These are phyloP conservation scores for Quadriops clusia DNA, from an alignment of 2,888 invertebrate genomes.

Conservation along the genomic window DNA sequence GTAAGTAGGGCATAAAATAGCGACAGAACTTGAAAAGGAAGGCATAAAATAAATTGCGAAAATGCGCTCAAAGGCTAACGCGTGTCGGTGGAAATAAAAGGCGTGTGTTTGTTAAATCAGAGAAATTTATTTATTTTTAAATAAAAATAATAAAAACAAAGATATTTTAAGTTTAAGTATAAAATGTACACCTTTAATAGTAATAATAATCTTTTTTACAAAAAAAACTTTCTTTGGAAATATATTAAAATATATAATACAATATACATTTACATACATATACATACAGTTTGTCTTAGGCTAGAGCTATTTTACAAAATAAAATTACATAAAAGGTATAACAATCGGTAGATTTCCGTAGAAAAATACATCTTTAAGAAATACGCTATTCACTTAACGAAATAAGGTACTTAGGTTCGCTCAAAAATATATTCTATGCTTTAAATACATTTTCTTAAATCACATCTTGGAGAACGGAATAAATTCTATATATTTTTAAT, in stretches of 20 bases:
- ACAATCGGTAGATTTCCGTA: slow-evolving; percentile 32
- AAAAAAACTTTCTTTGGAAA: slow-evolving; percentile 14
- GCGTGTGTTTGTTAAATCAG: slow-evolving; percentile 2
- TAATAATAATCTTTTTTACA: slow-evolving; percentile 16
- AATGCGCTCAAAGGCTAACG: slow-evolving; percentile 11
- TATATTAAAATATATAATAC: slow-evolving; percentile 26
- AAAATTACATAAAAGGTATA: slow-evolving; percentile 32
- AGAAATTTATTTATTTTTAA: slow-evolving; percentile 32
- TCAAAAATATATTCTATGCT: slow-evolving; percentile 22
- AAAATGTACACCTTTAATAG: slow-evolving; percentile 32
- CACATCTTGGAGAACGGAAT: slow-evolving; percentile 38
- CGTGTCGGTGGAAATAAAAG: too few species aligned
- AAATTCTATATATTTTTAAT: slow-evolving; percentile 33
- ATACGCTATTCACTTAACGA: slow-evolving; percentile 7
- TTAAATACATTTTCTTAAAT: slow-evolving; percentile 27
- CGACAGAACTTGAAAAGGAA: too few species aligned
- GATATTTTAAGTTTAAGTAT: slow-evolving; percentile 30
- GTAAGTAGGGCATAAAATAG: too few species aligned
- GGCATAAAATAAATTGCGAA: slow-evolving; percentile 3
- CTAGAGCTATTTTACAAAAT: slow-evolving; percentile 29
- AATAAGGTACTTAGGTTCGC: slow-evolving; percentile 27
- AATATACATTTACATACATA: slow-evolving; percentile 32
- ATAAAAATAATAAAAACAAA: slow-evolving; percentile 35
- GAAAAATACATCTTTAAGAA: slow-evolving; percentile 29
- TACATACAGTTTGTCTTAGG: slow-evolving; percentile 25